Percentiles rank a stretch among this genome's conserved stretches.
These are phyloP conservation scores for Ips typographus DNA, from an alignment of 1,140 invertebrate species.

Conservation along the genomic window DNA sequence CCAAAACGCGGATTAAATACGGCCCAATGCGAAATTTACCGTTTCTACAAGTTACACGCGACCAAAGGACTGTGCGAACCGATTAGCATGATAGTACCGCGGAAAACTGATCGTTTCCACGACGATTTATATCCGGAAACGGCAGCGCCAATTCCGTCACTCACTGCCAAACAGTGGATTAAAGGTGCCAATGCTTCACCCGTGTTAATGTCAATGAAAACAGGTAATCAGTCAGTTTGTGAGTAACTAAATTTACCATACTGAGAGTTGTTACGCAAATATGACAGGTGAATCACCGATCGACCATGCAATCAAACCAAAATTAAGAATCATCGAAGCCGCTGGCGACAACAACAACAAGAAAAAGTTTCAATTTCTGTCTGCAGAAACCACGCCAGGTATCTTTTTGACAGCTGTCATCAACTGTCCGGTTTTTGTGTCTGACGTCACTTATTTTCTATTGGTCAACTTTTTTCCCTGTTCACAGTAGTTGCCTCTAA, in stretches of 20 bases:
- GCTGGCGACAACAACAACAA: conserved; percentile 65
- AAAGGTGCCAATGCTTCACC: conserved; percentile 80
- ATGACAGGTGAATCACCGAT: no score
- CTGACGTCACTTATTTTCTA: no score
- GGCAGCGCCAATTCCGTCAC: conserved; percentile 74
- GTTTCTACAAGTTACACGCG: conserved; percentile 92
- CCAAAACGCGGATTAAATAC: conserved; percentile 89
- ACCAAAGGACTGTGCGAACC: conserved; percentile 85
- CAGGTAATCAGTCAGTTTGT: conserved; percentile 55
- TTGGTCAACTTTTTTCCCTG: no score
- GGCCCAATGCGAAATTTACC: conserved; percentile 79
- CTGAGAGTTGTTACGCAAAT: no score
- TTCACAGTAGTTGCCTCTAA: no score
- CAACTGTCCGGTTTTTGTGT: no score
- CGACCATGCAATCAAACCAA: conserved; percentile 29
- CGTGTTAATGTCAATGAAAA: conserved; percentile 81
- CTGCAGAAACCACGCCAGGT: conserved; percentile 72
- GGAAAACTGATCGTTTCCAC: conserved; percentile 69
- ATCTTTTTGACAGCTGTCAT: not conserved
- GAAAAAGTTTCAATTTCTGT: conserved; percentile 82
- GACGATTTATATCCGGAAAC: conserved; percentile 95
- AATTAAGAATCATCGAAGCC: conserved; percentile 43
- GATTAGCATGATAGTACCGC: conserved; percentile 91
- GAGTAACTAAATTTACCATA: conserved; percentile 10
- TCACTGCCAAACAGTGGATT: conserved; percentile 88